Percentiles rank a stretch among this genome's conserved stretches.
phyloP scores from a whole-genome alignment of 2,888 invertebrate species.

The Agonopterix alstromeriana region DNA sequence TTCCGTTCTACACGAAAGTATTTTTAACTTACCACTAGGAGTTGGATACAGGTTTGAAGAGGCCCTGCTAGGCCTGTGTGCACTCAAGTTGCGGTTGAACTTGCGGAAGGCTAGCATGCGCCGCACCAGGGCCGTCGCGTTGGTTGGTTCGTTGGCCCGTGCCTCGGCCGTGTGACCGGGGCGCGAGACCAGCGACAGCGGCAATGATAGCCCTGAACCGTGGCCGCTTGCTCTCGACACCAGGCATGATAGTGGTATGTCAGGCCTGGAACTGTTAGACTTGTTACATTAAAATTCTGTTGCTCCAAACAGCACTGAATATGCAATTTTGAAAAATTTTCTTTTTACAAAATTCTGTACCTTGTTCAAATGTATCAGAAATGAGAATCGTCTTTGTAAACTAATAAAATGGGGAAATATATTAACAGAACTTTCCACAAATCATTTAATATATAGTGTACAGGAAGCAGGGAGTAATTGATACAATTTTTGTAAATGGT shows the following conservation, averaged over 20 bases:
- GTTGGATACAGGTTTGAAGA: too few relatives aligned
- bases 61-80: too few relatives aligned
- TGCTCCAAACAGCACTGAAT: background rate
- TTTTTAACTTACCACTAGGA: too few relatives aligned
- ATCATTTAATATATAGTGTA: too few relatives aligned
- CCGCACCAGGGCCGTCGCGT: slow-evolving; percentile 20
- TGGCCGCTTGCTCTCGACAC: background rate
- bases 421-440: too few relatives aligned
- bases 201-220: background rate
- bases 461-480: too few relatives aligned
- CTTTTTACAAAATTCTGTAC: too few relatives aligned
- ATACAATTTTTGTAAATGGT: too few relatives aligned
- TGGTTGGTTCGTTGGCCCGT: slow-evolving; percentile 6
- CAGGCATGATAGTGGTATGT: background rate
- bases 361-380: too few relatives aligned
- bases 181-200: slow-evolving; percentile 10
- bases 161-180: slow-evolving; percentile 12
- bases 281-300: background rate
- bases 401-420: too few relatives aligned
- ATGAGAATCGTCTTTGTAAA: too few relatives aligned
- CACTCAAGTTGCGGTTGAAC: slow-evolving; percentile 11
- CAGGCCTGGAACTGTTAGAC: background rate
- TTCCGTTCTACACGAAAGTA: too few relatives aligned
- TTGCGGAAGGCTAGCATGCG: slow-evolving; percentile 35
- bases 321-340: background rate